Base-by-base conservation (phyloP, 2,113 vertebrate genomes). In the Carassius gibelio region DNA sequence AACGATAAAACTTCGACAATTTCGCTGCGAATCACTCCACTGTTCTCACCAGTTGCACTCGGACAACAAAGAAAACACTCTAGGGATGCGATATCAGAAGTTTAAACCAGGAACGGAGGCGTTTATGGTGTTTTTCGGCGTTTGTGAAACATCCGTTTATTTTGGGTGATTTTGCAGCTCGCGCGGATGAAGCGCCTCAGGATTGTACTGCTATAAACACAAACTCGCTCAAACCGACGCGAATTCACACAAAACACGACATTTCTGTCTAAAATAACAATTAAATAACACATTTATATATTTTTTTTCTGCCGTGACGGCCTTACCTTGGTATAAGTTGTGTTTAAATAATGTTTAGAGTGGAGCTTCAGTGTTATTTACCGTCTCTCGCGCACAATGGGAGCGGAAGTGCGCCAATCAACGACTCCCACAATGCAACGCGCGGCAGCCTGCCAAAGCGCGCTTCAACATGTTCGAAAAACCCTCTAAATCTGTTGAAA, bases 331-430 rank as follows among this genome's bases (percentile, higher is more conserved):
- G n/a, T 3, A 6, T 0, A 45, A 59, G 14, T 26, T 38, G 21
- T 61, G 14, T 62, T 59, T 57, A 38, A 61, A 61, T 13, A 45
- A 36, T 74, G 52, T 75, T 83, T 72, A 3, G 19, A 61, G 13
- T 48, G 26, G n/a, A 62, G 52, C 82, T 61, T 34, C 52, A 26
- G 19, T 74, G 21, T 83, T 83, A 75, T 83, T 83, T 83, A 74
- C 82, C 81, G 81, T 74, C 68, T 83, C 82, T 61, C 82, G 71
- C 55, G 68, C 82, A 75, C 82, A 83, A 83, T 75, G 82, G 69
- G 15, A 74, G 69, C 81, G 82, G 71, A 61, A 74, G 26, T 59
- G 69, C 55, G 69, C 71, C 52, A 75, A 74, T 26, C 82, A 75
- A 38, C 23, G 52, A 57, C 78, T 83, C 69, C 81, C 81, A 83